These are phyloP conservation scores for Synanthedon myopaeformis DNA, from an alignment of 2,888 invertebrate species.

Conservation along the genomic window DNA sequence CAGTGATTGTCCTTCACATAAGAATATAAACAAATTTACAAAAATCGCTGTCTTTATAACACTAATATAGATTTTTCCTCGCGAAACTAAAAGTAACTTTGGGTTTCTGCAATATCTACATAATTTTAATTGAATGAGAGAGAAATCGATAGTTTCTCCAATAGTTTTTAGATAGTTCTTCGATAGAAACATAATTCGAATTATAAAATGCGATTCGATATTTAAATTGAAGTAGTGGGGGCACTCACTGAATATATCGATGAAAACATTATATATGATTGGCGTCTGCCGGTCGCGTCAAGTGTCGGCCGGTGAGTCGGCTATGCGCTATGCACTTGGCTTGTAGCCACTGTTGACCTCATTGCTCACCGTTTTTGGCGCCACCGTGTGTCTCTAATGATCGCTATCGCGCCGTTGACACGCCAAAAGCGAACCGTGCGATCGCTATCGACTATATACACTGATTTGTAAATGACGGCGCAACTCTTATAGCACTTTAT, in stretches of 20 bases:
- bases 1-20: too few relatives aligned
- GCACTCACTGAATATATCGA: not conserved
- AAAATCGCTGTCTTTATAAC: too few relatives aligned
- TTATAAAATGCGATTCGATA: too few relatives aligned
- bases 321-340: constrained; percentile 44
- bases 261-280: constrained; percentile 6
- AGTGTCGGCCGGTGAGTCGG: constrained; percentile 23
- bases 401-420: constrained; percentile 53
- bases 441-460: constrained; percentile 29
- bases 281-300: constrained; percentile 17
- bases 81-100: too few relatives aligned
- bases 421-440: constrained; percentile 38
- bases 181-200: too few relatives aligned
- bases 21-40: too few relatives aligned
- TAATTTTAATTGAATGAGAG: too few relatives aligned
- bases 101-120: too few relatives aligned
- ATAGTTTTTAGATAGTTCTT: too few relatives aligned
- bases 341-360: constrained; percentile 56
- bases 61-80: too few relatives aligned
- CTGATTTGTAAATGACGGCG: constrained; percentile 20
- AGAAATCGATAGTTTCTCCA: too few relatives aligned
- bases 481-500: constrained; percentile 1
- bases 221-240: not conserved
- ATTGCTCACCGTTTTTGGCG: constrained; percentile 59
- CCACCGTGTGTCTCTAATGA: constrained; percentile 42